Base-by-base conservation (phyloP, 2,888 invertebrate genomes). In the Anthoptus insignis region DNA sequence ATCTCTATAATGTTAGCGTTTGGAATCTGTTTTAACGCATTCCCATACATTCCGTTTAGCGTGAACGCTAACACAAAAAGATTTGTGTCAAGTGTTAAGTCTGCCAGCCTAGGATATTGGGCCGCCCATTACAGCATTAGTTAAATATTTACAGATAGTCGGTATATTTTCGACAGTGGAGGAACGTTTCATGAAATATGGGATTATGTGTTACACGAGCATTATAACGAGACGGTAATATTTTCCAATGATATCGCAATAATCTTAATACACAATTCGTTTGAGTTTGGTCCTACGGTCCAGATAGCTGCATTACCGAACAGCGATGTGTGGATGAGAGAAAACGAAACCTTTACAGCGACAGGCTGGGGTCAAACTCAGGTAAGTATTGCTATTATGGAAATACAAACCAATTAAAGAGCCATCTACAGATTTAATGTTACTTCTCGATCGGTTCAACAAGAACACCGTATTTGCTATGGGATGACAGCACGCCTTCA, bases 301-400 rank as follows among this genome's bases (percentile, higher is more conserved):
- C 70, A 77, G 54, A 77, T 71, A 37, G 80, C 74, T 6, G 56
- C 67, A 16, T 52, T 82, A 7, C 68, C 67, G 16, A 69, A 76
- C 45, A 76, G 68, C 19, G 59, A 69, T 9, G 21, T 34, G 0
- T 82, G 81, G 79, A 78, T 80, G 80, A 73, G 68, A 6, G 75
- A 76, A 42, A 75, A 71, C 4, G 78, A 78, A 68, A 72, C 58
- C 0, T 78, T 83, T 59, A 59, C 68, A n/a, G 82, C 76, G n/a
- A 73, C 76, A 4, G 83, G 83, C 5, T 84, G 83, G 83, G 83
- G 83, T 19, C 74, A 75, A 50, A 73, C 69, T 45, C 57, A 76
- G 76, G 83, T 81, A 57, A 8, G 56, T 11, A n/a, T n/a, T n/a
- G n/a, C n/a, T n/a, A n/a, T n/a, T n/a, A n/a, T n/a, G n/a, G n/a